Evolutionary conservation across 1,140 invertebrate species (phyloP).

Genomic region (Sitobion miscanthi): DNA sequence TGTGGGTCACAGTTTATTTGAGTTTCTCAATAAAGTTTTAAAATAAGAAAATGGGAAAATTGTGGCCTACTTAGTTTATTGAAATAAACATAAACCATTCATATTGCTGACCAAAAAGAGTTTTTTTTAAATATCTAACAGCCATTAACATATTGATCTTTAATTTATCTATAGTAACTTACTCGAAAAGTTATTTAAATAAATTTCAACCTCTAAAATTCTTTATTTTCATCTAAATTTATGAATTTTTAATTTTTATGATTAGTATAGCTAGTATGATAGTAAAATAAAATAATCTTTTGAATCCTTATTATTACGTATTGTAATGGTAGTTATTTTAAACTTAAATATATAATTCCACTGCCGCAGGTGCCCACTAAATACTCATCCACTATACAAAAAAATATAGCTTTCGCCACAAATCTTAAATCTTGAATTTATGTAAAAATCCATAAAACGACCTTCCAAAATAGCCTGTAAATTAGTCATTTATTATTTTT

Average conservation of each 20-base stretch:
- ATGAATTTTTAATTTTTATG: neutral
- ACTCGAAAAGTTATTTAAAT: neutral
- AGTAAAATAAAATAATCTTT: neutral
- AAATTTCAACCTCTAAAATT: neutral
- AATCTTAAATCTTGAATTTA: neutral
- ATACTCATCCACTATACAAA: neutral
- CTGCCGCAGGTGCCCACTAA: too few relatives aligned
- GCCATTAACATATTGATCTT: neutral
- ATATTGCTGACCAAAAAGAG: neutral
- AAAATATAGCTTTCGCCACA: neutral
- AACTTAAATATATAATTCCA: neutral
- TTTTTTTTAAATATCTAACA: neutral
- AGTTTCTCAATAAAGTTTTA: neutral
- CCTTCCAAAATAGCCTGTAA: neutral
- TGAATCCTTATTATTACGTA: neutral
- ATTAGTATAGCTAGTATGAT: neutral
- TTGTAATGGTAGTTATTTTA: neutral
- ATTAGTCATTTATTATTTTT: constrained; percentile 4
- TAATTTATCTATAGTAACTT: neutral
- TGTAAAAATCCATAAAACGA: neutral
- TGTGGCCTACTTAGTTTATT: neutral
- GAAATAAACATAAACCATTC: neutral
- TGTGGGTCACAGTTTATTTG: neutral
- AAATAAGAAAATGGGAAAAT: neutral
- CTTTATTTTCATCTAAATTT: neutral